Base-by-base conservation (phyloP, 2,888 invertebrate species). In the Phalangium opilio region DNA sequence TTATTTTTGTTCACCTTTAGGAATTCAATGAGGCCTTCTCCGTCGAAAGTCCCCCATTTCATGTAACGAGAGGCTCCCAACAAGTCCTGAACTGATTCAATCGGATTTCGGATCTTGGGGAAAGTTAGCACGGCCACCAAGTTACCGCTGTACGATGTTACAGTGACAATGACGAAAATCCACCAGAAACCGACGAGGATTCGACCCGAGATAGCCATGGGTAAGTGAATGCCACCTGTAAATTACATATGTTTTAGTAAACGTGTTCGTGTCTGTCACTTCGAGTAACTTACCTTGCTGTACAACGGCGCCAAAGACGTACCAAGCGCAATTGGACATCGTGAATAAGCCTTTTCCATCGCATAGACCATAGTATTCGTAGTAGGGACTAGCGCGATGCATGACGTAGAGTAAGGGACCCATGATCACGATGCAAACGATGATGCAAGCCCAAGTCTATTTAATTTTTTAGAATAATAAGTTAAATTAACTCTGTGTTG, bases 81-180 rank as follows among this genome's bases (percentile, higher is more conserved):
- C 10, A 85, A 64, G 51, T 82, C 79, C 1, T 75, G 69, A 0
- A 85, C 65, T 0, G 76, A 77, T 3, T 78, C 75, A 20, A 85
- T 75, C 0, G 82, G 75, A 32, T 73, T 70, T 63, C 82, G 80
- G 44, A 60, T 58, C 64, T 83, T 81, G 0, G 90, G 90, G 62
- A 90, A 89, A 0, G 90, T 90, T 38, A 90, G 73, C 64, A 89
- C 89, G 0, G 90, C 89, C 0, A 90, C 89, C 56, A 91, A 72
- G 67, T 86, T 89, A 2, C 90, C 90, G 46, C 86, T 86, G 64
- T 90, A 91, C 0, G 87, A 87, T 15, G 89, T 89, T 0, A 89
- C 83, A 17, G 89, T 73, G 0, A 90, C 82, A 52, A 89, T 72
- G 0, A 89, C 87, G 1, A 85, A 83, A 14, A 90, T 65, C 90